These are phyloP conservation scores for Spinibarbus caldwelli DNA, from an alignment of 2,797 vertebrate genomes.

Conservation along the genomic window DNA sequence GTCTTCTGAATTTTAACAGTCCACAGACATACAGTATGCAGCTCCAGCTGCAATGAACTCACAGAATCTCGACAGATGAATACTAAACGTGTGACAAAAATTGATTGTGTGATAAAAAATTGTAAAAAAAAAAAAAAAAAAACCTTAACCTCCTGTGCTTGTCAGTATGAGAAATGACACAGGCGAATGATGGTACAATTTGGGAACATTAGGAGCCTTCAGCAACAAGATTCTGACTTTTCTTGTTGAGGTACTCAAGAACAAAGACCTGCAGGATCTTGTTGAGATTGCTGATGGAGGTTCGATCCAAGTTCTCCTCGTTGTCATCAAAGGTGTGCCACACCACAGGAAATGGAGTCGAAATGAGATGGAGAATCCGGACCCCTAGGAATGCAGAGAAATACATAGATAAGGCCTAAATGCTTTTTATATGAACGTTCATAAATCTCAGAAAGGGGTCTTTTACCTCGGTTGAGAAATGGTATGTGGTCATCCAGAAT, in stretches of 20 bases:
- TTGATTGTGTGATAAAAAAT: neutral
- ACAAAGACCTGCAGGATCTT: slow-evolving; percentile 96
- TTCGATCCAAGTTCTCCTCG: slow-evolving; percentile 90
- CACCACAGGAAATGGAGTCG: slow-evolving; percentile 91
- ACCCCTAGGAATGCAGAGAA: slow-evolving; percentile 80
- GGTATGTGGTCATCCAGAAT: slow-evolving; percentile 93
- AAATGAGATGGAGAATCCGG: slow-evolving; percentile 89
- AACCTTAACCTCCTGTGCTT: too few species aligned
- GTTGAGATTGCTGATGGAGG: slow-evolving; percentile 88
- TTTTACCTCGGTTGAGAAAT: slow-evolving; percentile 90
- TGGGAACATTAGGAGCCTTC: slow-evolving; percentile 57
- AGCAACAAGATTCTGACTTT: slow-evolving; percentile 52
- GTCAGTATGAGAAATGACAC: neutral
- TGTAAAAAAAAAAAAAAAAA: too few species aligned
- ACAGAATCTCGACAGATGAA: too few species aligned
- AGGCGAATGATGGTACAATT: neutral
- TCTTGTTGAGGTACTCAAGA: slow-evolving; percentile 90
- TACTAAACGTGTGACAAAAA: neutral
- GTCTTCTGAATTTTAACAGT: neutral
- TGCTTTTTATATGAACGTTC: neutral
- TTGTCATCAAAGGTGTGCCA: slow-evolving; percentile 96
- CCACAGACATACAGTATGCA: neutral
- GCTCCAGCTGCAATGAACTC: neutral
- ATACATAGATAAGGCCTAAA: neutral
- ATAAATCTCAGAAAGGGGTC: neutral